Base-by-base conservation (phyloP, 2,113 vertebrate species). In the Bagarius yarrelli region DNA sequence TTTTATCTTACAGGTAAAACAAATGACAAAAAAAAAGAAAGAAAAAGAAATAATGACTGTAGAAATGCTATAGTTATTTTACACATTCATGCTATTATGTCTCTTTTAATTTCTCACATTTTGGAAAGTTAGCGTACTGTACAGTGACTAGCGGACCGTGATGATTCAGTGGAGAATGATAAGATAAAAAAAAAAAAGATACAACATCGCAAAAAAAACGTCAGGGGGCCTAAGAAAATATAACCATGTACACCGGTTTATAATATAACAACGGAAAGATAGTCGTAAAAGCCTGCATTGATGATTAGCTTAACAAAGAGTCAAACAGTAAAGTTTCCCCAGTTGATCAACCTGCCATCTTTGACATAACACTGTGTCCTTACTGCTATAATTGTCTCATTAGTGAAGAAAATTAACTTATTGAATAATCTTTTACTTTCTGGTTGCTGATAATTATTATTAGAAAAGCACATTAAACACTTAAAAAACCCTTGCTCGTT, bases 1-100 rank as follows among this genome's bases (percentile, higher is more conserved):
- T 71, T 82, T 55, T 86, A 30, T 53, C n/a, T 71, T 52, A 71
- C 16, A 71, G n/a, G 69, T 71, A 52, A 71, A 52, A 71, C 5
- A 50, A 50, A 50, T 8, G 13, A 50, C 5, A 50, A 50, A 50
- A 50, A 50, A 50, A 50, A 50, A 57, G 16, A 60, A 16, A 56
- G 23, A 56, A 74, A 23, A 47, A 80, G 53, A 21, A 44, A 79
- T 69, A 56, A 56, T 59, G 36, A 23, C 21, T 23, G 55, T 32
- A 57, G n/a, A 67, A 55, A 67, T 27, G 61, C 76, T 67, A 25
- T 18, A 12, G n/a, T 52, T 47, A 63, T 30, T 30, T 21, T 47
- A 71, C 53, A 60, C 50, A 32, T 30, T 69, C 40, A 44, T 69
- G 36, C 52, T 40, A 44, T 36, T 27, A 32, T 44, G 52, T 53